Evolutionary conservation across 1,140 invertebrate species (phyloP).

Genomic region (Orussus abietinus): DNA sequence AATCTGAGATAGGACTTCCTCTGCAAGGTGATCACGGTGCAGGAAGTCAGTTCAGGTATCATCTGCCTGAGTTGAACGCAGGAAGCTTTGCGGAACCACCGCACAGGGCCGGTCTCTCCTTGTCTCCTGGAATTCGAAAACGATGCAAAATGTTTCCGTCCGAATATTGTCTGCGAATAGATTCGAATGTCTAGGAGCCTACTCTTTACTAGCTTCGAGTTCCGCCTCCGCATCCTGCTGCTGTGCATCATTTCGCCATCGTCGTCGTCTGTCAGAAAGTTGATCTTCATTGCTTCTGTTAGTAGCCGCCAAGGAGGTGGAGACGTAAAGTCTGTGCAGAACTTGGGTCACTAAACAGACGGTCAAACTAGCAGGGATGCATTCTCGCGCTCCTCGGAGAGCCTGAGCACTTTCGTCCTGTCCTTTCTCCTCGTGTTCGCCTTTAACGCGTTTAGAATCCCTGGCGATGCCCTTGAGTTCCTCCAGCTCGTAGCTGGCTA

Average conservation of each 20-base stretch:
- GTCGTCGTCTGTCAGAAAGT: no score
- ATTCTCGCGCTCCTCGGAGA: constrained; percentile 21
- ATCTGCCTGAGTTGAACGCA: constrained; percentile 39
- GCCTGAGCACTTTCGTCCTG: constrained; percentile 14
- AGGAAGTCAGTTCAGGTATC: constrained; percentile 40
- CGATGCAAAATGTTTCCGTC: no score
- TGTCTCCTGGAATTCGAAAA: no score
- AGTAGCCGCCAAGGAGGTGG: no score
- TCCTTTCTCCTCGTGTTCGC: constrained; percentile 5
- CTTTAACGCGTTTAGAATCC: constrained; percentile 33
- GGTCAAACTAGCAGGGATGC: constrained; percentile 41
- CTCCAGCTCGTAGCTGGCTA: constrained; percentile 20
- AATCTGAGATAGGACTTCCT: constrained; percentile 40
- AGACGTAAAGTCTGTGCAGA: no score
- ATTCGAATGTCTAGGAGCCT: no score
- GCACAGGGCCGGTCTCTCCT: no score
- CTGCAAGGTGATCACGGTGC: constrained; percentile 40
- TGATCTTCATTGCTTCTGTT: no score
- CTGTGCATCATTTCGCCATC: no score
- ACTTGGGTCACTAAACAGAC: constrained; percentile 42
- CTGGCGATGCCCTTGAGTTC: constrained; percentile 19
- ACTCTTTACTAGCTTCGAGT: no score
- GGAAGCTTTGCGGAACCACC: constrained; percentile 22
- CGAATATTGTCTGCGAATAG: no score
- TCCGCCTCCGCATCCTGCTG: no score